Percentiles rank a stretch among this genome's conserved stretches.
phyloP scores from a whole-genome alignment of 1,140 invertebrate species.

The Drosophila teissieri region DNA sequence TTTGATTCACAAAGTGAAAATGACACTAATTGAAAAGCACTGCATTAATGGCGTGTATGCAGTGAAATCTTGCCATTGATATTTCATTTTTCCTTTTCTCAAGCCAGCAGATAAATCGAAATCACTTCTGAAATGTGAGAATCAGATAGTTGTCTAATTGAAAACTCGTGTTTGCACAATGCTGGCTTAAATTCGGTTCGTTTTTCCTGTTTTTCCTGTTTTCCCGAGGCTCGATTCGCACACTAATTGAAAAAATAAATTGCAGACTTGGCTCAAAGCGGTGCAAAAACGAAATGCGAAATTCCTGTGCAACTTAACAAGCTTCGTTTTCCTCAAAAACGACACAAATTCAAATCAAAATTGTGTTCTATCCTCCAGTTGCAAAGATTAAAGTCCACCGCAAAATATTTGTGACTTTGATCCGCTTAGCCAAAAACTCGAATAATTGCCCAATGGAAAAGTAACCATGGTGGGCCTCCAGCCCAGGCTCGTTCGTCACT shows the following conservation, averaged over 20 bases:
- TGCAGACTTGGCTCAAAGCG: neutral
- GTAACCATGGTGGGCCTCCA: neutral
- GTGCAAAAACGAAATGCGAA: too few species aligned
- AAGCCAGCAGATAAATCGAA: neutral
- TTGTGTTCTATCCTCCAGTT: too few species aligned
- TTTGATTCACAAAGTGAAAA: too few species aligned
- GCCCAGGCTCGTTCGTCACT: neutral
- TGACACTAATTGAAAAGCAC: neutral
- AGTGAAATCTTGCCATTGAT: neutral
- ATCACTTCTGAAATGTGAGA: neutral
- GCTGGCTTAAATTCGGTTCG: neutral
- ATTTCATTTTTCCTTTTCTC: neutral
- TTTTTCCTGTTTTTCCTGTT: neutral
- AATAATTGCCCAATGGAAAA: neutral
- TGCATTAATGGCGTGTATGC: neutral
- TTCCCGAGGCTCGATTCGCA: neutral
- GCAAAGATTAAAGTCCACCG: too few species aligned
- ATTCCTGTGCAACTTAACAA: too few species aligned
- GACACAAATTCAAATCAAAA: too few species aligned
- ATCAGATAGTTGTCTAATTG: conserved; percentile 6
- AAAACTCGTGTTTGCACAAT: conserved; percentile 3
- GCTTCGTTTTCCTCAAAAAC: too few species aligned
- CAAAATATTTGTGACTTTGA: neutral
- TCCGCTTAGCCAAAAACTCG: neutral
- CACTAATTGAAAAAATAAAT: conserved; percentile 8